Base-by-base conservation (phyloP, 2,113 vertebrate genomes). In the Gorsachius goisagi region DNA sequence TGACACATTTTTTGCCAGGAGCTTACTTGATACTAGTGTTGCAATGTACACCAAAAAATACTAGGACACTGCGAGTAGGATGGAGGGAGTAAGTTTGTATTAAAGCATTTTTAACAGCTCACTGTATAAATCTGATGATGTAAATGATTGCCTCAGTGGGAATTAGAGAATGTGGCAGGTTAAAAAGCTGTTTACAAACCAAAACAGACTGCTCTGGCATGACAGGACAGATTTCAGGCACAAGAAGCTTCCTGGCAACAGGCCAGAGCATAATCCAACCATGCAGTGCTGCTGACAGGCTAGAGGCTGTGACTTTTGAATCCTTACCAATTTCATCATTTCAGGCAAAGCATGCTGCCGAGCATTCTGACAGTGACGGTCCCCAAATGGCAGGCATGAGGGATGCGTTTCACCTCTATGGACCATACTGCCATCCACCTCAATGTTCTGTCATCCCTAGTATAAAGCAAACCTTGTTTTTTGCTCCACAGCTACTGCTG, bases 401-500 rank as follows among this genome's bases (percentile, higher is more conserved):
- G 35, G 30, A 2, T 28, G 37, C 5, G 3, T 13, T 64, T 76
- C 21, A 14, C 23, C 50, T 44, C 30, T 15, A 1, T 4, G 18
- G 24, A 45, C 52, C 4, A 2, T 13, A 2, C 32, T 59, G 50
- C 35, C 27, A 5, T 53, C 60, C 26, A 44, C n/a, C 26, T 50
- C 44, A 8, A 1, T 5, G 30, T 28, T 80, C 64, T 58, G 26
- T 32, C 6, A 1, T 78, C 33, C 47, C 66, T 56, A 71, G 30
- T 13, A 11, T 37, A 90, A 89, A 93, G 60, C 88, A 88, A 89
- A 56, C 22, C 63, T 73, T 93, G 91, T 58, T 33, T 94, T 95
- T 85, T 28, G 47, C 52, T 95, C 90, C 72, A 55, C 55, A 47
- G 64, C 73, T 95, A 32, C 59, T 95, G 68, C 93, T 96, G 97